A percentile compares a stretch with the other conserved stretches of the same genome.
phyloP scores from a whole-genome alignment of 2,113 vertebrate species.

The Empidonax traillii region DNA sequence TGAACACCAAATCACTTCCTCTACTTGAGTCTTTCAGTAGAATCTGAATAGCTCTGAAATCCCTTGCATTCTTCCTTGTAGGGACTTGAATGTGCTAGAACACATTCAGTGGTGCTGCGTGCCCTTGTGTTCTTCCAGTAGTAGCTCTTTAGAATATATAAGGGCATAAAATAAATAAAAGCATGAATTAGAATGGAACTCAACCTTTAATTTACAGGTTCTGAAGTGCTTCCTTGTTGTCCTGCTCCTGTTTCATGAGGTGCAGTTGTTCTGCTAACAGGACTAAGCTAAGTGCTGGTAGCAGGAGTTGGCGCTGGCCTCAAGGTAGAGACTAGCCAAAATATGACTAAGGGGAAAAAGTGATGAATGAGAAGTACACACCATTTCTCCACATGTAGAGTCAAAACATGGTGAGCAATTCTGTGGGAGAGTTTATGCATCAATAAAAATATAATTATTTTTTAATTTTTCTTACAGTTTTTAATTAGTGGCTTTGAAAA shows the following conservation, averaged over 20 bases:
- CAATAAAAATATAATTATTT: neutral
- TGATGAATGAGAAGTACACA: neutral
- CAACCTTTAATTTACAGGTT: neutral
- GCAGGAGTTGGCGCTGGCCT: neutral
- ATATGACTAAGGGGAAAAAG: neutral
- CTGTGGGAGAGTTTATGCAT: neutral
- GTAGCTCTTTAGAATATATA: neutral
- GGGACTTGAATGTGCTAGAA: neutral
- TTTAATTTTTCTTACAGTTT: neutral
- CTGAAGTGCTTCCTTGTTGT: neutral
- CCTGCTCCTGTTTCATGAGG: neutral
- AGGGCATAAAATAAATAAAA: neutral
- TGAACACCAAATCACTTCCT: neutral
- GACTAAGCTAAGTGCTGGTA: neutral
- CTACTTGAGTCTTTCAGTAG: neutral
- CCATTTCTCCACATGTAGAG: neutral
- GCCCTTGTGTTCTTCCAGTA: neutral
- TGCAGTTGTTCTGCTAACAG: neutral
- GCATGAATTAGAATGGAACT: neutral
- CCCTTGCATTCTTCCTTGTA: fast-evolving
- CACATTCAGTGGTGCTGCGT: neutral
- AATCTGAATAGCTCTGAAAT: neutral
- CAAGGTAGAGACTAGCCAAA: neutral
- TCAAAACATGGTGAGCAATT: neutral
- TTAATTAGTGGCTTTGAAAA: slow-evolving; percentile 2